These are phyloP conservation scores for Centropristis striata DNA, from an alignment of 2,113 vertebrate species.

Conservation along the genomic window DNA sequence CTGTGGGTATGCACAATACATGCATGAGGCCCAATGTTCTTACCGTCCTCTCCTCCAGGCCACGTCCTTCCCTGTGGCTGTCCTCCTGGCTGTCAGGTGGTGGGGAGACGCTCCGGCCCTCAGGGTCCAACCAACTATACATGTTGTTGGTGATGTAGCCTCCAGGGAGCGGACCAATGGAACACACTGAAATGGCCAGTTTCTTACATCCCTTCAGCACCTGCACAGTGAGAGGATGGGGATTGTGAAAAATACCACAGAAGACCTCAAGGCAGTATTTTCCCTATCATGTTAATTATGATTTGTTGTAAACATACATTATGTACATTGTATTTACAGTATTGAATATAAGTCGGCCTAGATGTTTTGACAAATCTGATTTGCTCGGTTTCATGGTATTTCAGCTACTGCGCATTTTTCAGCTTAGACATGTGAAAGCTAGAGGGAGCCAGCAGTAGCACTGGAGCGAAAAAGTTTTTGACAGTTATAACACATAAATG, in stretches of 20 bases:
- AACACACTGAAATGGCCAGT: slow-evolving; percentile 91
- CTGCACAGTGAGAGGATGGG: slow-evolving; percentile 72
- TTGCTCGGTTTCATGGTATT: too few relatives aligned
- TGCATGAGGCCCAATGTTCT: slow-evolving; percentile 42
- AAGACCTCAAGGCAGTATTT: not conserved
- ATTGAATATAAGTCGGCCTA: too few relatives aligned
- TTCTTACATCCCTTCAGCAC: slow-evolving; percentile 95
- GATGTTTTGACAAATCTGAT: too few relatives aligned
- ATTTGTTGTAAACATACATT: too few relatives aligned
- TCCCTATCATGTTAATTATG: not conserved
- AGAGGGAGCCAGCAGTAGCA: too few relatives aligned
- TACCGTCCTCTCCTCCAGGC: slow-evolving; percentile 92
- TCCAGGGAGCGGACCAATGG: slow-evolving; percentile 90
- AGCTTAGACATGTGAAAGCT: too few relatives aligned
- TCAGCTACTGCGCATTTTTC: too few relatives aligned
- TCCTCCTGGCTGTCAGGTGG: slow-evolving; percentile 84
- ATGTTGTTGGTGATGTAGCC: slow-evolving; percentile 94
- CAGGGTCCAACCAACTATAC: slow-evolving; percentile 96
- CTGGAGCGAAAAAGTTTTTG: too few relatives aligned
- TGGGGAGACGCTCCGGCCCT: slow-evolving; percentile 91
- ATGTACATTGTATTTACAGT: too few relatives aligned
- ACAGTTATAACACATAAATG: too few relatives aligned
- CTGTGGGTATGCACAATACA: not conserved
- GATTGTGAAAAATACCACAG: not conserved
- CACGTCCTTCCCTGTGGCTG: slow-evolving; percentile 79